Conservation (phyloP, 2,797 vertebrate species). For the Thripadectes ignobilis region DNA sequence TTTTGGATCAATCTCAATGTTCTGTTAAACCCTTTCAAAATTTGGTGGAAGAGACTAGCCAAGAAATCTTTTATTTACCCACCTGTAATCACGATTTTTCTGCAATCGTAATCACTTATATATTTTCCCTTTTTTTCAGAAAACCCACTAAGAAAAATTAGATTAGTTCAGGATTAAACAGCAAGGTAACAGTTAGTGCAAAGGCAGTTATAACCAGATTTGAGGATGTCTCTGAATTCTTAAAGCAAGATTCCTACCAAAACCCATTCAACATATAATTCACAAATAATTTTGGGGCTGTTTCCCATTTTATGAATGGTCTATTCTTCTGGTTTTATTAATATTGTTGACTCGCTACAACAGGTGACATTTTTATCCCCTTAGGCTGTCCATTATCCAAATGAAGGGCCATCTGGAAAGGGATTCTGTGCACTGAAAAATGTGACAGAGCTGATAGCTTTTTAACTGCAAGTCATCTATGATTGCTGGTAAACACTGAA, state of each 20-base stretch:
- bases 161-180: not conserved
- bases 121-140: not conserved
- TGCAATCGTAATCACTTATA: not conserved
- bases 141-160: not conserved
- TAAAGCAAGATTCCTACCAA: constrained; percentile 24
- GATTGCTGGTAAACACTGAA: constrained; percentile 78
- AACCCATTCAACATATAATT: constrained; percentile 37
- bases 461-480: constrained; percentile 84
- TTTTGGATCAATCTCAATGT: not conserved
- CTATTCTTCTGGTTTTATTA: constrained; percentile 75
- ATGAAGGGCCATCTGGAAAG: constrained; percentile 83
- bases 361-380: constrained; percentile 83
- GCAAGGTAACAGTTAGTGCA: not conserved
- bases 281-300: constrained; percentile 42
- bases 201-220: not conserved
- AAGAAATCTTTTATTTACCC: not conserved
- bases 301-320: constrained; percentile 60
- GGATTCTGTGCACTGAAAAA: constrained; percentile 81
- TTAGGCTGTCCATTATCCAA: constrained; percentile 82
- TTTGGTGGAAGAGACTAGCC: not conserved
- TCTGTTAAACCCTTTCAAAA: not conserved
- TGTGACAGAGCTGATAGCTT: constrained; percentile 81
- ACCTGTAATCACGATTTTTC: not conserved
- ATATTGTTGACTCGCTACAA: constrained; percentile 76
- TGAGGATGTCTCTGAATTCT: not conserved